Percentiles rank a stretch among this genome's conserved stretches.
phyloP scores from a whole-genome alignment of 1,140 invertebrate species.

The Ridgeia piscesae region DNA sequence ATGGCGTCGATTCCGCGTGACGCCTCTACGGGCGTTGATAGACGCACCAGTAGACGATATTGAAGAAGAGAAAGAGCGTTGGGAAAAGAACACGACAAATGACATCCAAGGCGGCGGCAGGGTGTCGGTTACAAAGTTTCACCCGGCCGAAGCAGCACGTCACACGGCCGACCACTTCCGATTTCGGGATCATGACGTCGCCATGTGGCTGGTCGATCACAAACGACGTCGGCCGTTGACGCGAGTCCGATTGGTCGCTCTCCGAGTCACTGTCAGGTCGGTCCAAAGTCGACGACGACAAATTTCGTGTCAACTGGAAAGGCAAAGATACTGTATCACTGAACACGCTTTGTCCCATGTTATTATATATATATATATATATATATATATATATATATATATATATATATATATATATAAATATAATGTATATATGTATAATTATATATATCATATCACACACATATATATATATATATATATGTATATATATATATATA shows the following conservation, averaged over 20 bases:
- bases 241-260: background rate
- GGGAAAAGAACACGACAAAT: constrained; percentile 82
- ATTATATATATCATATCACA: too few species aligned
- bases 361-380: too few species aligned
- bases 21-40: background rate
- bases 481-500: too few species aligned
- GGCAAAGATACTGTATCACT: background rate
- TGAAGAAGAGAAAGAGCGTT: constrained; percentile 77
- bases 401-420: too few species aligned
- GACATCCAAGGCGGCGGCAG: constrained; percentile 65
- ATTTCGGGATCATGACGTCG: background rate
- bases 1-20: too few species aligned
- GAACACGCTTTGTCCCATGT: too few species aligned
- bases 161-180: background rate
- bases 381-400: too few species aligned
- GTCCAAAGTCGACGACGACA: background rate
- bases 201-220: background rate
- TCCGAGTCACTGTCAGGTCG: background rate
- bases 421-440: too few species aligned
- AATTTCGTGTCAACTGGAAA: background rate
- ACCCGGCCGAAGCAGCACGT: background rate
- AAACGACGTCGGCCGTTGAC: background rate
- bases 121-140: background rate
- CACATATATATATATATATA: too few species aligned
- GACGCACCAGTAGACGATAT: constrained; percentile 79